Percentiles rank a stretch among this genome's conserved stretches.
Conservation (phyloP, 2,797 vertebrate species). For the Paramormyrops hopkinsi region DNA sequence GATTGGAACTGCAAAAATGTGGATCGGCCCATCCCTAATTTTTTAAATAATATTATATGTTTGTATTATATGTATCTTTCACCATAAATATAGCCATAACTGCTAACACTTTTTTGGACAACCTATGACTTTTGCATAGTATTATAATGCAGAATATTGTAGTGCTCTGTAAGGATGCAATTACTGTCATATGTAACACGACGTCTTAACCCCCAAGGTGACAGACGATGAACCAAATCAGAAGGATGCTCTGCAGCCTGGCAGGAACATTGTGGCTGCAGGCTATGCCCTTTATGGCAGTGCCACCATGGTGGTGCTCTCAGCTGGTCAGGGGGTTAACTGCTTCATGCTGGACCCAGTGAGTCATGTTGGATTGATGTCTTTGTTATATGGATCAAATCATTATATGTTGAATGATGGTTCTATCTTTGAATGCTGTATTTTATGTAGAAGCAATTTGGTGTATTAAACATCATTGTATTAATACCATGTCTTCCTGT, state of each 20-base stretch:
- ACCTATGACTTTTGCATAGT: not conserved
- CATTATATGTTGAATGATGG: not conserved
- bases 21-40: not conserved
- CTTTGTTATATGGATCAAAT: not conserved
- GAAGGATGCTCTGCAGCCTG: constrained; percentile 81
- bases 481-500: not conserved
- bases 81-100: not conserved
- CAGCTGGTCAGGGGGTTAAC: constrained; percentile 82
- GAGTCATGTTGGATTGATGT: constrained; percentile 38
- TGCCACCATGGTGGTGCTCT: constrained; percentile 91
- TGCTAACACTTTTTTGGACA: not conserved
- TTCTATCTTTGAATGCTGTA: not conserved
- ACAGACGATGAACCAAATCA: constrained; percentile 70
- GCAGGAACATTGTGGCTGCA: constrained; percentile 83
- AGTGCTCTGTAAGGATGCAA: not conserved
- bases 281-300: constrained; percentile 94
- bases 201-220: constrained; percentile 47
- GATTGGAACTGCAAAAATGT: no score
- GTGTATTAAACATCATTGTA: not conserved
- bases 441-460: not conserved
- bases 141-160: not conserved
- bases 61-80: not conserved
- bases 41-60: not conserved
- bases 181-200: not conserved
- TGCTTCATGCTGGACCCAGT: constrained; percentile 98